These are phyloP conservation scores for Regulus satrapa DNA, from an alignment of 2,113 vertebrate genomes.

Conservation along the genomic window DNA sequence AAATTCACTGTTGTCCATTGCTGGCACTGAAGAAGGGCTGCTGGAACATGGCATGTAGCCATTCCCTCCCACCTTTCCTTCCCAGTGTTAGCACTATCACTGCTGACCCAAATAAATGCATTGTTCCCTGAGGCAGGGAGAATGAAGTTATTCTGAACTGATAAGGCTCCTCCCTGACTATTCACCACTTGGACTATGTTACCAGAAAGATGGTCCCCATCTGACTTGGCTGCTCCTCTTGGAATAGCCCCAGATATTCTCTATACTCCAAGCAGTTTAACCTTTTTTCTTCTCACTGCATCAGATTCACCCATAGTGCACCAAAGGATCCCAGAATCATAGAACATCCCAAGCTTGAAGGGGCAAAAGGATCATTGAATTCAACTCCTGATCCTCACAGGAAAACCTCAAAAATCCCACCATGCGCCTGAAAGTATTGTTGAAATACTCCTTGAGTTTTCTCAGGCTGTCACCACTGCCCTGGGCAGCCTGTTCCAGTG, in stretches of 20 bases:
- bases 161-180: constrained; percentile 33
- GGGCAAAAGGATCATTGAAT: background rate
- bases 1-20: background rate
- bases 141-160: background rate
- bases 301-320: background rate
- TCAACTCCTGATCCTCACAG: background rate
- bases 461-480: background rate
- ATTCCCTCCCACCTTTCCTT: constrained; percentile 17
- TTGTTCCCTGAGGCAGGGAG: background rate
- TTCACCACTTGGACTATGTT: background rate
- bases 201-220: constrained; percentile 46
- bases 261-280: background rate
- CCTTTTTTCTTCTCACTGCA: background rate
- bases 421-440: background rate
- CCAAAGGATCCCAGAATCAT: background rate
- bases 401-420: background rate
- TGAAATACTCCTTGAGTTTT: background rate
- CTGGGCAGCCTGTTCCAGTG: background rate
- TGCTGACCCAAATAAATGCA: background rate
- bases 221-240: constrained; percentile 41
- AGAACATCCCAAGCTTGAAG: background rate
- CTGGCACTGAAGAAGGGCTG: background rate
- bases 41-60: background rate
- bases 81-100: background rate
- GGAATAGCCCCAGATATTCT: constrained; percentile 16